Conservation (phyloP, 2,113 vertebrate species). For the Mus spicilegus region DNA sequence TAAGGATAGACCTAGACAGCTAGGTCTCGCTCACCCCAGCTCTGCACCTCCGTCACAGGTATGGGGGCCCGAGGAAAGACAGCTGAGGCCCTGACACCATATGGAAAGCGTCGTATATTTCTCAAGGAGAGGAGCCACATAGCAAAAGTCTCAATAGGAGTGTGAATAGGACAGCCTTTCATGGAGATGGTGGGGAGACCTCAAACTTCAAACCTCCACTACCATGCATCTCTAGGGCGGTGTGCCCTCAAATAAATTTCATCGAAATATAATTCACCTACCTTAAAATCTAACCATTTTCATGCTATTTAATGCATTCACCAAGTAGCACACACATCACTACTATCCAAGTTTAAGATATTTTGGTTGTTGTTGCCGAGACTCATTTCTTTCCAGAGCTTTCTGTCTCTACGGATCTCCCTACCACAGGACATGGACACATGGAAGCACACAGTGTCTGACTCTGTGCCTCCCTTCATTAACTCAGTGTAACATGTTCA, state of each 20-base stretch:
- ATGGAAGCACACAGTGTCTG: background rate
- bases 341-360: background rate
- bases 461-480: background rate
- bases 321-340: too few relatives aligned
- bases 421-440: background rate
- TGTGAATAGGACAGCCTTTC: background rate
- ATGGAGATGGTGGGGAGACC: background rate
- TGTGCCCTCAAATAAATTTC: background rate
- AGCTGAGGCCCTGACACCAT: background rate
- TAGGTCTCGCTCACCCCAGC: too few relatives aligned
- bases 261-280: background rate
- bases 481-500: background rate
- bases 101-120: background rate
- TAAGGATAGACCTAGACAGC: too few relatives aligned
- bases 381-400: background rate
- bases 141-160: background rate
- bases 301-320: background rate
- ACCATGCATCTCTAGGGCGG: background rate
- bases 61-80: background rate
- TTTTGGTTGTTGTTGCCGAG: background rate
- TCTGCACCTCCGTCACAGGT: background rate
- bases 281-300: background rate
- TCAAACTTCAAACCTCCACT: background rate
- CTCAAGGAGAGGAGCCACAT: background rate
- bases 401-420: background rate